These are phyloP conservation scores for Lacanobia wlatinum DNA, from an alignment of 2,888 invertebrate genomes.

Conservation along the genomic window DNA sequence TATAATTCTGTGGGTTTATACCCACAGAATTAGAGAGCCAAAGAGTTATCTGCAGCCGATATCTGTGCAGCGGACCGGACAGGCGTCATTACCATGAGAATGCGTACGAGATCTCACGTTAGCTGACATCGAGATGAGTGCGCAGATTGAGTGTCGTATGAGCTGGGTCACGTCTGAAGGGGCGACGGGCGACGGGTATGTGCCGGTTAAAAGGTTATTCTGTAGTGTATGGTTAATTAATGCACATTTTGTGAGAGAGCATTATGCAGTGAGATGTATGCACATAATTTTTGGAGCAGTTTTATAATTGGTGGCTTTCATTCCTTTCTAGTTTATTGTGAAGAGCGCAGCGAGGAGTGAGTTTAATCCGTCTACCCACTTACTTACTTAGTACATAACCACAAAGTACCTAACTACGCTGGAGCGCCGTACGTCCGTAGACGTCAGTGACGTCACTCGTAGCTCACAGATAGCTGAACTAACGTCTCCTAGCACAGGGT, in stretches of 20 bases:
- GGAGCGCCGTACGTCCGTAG: conserved; percentile 13
- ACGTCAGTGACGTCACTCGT: conserved; percentile 1
- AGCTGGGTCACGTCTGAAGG: conserved; percentile 31
- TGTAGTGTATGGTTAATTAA: conserved; percentile 18
- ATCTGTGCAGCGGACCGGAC: conserved; percentile 53
- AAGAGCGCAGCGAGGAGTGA: not conserved
- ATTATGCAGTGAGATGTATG: conserved; percentile 1
- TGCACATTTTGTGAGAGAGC: conserved; percentile 32
- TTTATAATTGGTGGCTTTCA: conserved; percentile 5
- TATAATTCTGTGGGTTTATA: conserved; percentile 36
- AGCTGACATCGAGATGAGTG: conserved; percentile 44
- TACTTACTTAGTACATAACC: not conserved
- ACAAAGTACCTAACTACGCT: conserved; percentile 12
- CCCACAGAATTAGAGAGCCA: too few relatives aligned
- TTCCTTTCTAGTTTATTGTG: not conserved
- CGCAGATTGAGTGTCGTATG: conserved; percentile 37
- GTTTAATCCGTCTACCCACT: not conserved
- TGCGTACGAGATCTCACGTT: conserved; percentile 46
- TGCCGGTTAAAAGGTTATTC: conserved; percentile 12
- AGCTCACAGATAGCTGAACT: not conserved
- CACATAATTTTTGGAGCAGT: conserved; percentile 1
- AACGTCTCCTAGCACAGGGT: not conserved
- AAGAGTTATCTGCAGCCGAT: conserved; percentile 50
- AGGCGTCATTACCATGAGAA: conserved; percentile 55
- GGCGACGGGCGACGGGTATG: conserved; percentile 23